Evolutionary conservation across 2,888 invertebrate genomes (phyloP).

Genomic region (Conchocele bisecta): DNA sequence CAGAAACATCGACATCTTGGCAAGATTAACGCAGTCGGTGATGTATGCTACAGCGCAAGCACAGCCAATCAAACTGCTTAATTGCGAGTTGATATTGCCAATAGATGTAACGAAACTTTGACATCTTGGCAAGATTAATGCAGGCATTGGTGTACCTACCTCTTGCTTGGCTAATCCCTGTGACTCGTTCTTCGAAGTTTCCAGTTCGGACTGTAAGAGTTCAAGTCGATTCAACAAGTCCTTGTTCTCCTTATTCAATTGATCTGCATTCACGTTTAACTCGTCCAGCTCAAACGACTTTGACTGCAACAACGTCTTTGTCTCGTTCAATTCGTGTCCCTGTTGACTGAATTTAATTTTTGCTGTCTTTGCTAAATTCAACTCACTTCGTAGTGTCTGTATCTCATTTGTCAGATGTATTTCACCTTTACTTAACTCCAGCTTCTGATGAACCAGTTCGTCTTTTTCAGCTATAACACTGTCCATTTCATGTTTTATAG

Average conservation of each 20-base stretch:
- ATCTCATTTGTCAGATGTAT: slow-evolving; percentile 66
- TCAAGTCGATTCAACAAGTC: slow-evolving; percentile 68
- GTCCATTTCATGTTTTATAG: slow-evolving; percentile 60
- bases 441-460: slow-evolving; percentile 67
- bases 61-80: too few species aligned
- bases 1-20: too few species aligned
- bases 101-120: too few species aligned
- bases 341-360: slow-evolving; percentile 55
- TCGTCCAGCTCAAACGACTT: slow-evolving; percentile 55
- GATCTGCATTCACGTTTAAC: slow-evolving; percentile 59
- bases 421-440: slow-evolving; percentile 65
- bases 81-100: too few species aligned
- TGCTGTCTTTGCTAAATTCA: slow-evolving; percentile 56
- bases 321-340: slow-evolving; percentile 52
- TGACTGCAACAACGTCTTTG: slow-evolving; percentile 58
- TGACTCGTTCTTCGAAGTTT: slow-evolving; percentile 57
- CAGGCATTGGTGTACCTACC: slow-evolving; percentile 47
- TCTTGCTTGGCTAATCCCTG: slow-evolving; percentile 73
- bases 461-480: slow-evolving; percentile 63
- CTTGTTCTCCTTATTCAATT: slow-evolving; percentile 70
- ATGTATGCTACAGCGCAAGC: too few species aligned
- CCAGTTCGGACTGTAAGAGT: slow-evolving; percentile 59
- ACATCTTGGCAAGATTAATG: neutral
- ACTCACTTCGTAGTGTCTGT: slow-evolving; percentile 60
- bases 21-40: too few species aligned